Evolutionary conservation across 2,888 invertebrate species (phyloP).

Genomic region (Tuberolachnus salignus): DNA sequence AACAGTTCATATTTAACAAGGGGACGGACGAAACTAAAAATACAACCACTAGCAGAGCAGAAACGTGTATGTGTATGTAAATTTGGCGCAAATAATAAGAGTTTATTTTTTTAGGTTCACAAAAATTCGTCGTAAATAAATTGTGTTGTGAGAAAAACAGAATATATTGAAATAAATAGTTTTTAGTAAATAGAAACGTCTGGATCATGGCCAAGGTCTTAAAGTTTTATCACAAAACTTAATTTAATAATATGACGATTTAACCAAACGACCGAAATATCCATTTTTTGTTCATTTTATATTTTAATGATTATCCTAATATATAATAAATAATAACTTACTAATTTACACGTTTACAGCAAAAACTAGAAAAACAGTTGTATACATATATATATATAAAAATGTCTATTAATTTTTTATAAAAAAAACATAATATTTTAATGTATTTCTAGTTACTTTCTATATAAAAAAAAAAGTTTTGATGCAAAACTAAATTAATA

Average conservation of each 20-base stretch:
- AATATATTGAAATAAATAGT: slow-evolving; percentile 27
- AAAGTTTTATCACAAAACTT: slow-evolving; percentile 18
- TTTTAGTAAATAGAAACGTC: neutral
- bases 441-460: too few relatives aligned
- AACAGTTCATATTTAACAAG: neutral
- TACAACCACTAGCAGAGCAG: neutral
- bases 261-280: slow-evolving; percentile 3
- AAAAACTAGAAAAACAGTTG: too few relatives aligned
- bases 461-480: too few relatives aligned
- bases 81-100: neutral
- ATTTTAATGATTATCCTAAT: too few relatives aligned
- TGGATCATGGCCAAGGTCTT: slow-evolving; percentile 33
- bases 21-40: neutral
- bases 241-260: slow-evolving; percentile 7
- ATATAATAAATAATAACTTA: too few relatives aligned
- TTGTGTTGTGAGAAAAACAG: neutral
- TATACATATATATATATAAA: too few relatives aligned
- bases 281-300: too few relatives aligned
- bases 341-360: too few relatives aligned
- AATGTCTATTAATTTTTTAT: too few relatives aligned
- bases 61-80: slow-evolving; percentile 2
- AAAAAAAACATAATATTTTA: too few relatives aligned
- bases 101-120: slow-evolving; percentile 12
- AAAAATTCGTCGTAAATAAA: slow-evolving; percentile 20
- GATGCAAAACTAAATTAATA: too few relatives aligned